Evolutionary conservation across 2,113 vertebrate species (phyloP).

Genomic region (Emydocephalus ijimae): DNA sequence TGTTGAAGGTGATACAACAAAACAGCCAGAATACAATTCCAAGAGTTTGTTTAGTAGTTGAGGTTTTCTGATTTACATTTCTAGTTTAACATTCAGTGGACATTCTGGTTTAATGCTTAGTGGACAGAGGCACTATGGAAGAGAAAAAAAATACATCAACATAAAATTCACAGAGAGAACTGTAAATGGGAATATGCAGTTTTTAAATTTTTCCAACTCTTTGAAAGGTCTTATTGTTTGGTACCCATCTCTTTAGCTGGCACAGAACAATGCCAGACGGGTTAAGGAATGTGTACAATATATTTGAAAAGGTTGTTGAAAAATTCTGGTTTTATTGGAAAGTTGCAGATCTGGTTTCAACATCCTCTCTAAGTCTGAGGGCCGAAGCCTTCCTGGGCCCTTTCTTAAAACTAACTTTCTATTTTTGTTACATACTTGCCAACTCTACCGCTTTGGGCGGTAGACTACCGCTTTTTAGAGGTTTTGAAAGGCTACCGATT

Average conservation of each 20-base stretch:
- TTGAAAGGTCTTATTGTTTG: background rate
- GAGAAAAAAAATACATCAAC: background rate
- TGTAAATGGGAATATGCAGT: background rate
- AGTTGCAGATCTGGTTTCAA: background rate
- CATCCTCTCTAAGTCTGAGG: background rate
- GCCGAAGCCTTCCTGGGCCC: background rate
- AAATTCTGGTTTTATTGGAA: background rate
- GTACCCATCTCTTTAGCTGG: background rate
- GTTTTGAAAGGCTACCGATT: no score
- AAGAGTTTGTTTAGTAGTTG: background rate
- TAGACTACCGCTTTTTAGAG: no score
- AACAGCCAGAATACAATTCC: background rate
- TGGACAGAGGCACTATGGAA: background rate
- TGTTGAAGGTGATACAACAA: background rate
- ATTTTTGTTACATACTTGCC: no score
- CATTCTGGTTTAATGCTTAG: background rate
- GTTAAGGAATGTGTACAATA: background rate
- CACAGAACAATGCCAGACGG: background rate
- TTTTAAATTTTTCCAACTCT: background rate
- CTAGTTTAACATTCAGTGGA: background rate
- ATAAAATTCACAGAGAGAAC: background rate
- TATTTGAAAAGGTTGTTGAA: background rate
- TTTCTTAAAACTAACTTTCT: background rate
- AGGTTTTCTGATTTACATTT: background rate
- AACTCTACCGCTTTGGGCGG: no score